Evolutionary conservation across 2,113 vertebrate genomes (phyloP).

Genomic region (Isichthys henryi): DNA sequence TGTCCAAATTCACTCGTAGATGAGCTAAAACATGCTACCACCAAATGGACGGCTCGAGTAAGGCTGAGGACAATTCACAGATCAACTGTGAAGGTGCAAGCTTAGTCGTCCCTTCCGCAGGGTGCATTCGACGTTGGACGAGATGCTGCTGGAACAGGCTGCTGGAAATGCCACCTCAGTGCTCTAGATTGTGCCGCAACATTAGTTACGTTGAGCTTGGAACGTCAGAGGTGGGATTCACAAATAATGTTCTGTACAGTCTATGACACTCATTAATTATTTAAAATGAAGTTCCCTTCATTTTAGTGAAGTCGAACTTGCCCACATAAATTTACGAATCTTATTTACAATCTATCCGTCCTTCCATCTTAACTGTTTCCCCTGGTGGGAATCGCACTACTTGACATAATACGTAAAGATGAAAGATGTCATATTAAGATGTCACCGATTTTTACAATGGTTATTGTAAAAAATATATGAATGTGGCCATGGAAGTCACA

Average conservation of each 20-base stretch:
- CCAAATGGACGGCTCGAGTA: neutral
- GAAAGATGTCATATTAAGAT: neutral
- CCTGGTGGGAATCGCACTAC: neutral
- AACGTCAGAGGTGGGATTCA: no score
- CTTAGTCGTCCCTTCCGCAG: slow-evolving; percentile 24
- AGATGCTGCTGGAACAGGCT: slow-evolving; percentile 13
- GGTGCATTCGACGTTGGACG: slow-evolving; percentile 44
- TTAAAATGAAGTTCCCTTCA: neutral
- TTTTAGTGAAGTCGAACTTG: neutral
- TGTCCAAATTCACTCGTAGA: neutral
- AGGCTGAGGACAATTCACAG: neutral
- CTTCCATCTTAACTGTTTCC: neutral
- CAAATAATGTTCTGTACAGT: no score
- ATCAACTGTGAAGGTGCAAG: neutral
- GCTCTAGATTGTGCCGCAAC: neutral
- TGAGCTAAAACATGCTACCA: neutral
- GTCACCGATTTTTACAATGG: no score
- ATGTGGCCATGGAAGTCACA: neutral
- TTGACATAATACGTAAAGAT: neutral
- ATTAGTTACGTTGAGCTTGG: neutral
- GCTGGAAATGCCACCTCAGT: neutral
- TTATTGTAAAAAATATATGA: neutral
- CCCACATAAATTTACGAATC: neutral
- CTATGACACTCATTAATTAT: neutral
- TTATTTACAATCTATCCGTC: neutral